A percentile compares a stretch with the other conserved stretches of the same genome.
These are phyloP conservation scores for Eupsittula cactorum DNA, from an alignment of 2,113 vertebrate genomes.

Conservation along the genomic window DNA sequence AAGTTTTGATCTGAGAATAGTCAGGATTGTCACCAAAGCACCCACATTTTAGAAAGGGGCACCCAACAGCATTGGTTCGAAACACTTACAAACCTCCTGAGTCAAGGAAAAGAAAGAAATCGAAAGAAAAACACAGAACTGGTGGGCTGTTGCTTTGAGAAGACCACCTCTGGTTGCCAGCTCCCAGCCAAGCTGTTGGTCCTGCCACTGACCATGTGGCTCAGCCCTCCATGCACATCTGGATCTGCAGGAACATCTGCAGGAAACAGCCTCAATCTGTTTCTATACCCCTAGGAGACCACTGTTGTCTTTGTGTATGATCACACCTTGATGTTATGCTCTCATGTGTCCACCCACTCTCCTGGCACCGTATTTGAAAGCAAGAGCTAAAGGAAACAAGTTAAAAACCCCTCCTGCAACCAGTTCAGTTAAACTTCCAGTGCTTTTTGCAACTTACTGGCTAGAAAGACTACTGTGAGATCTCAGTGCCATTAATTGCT, in stretches of 20 bases:
- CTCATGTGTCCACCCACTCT: neutral
- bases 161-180: neutral
- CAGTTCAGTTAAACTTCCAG: neutral
- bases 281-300: neutral
- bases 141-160: neutral
- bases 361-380: neutral
- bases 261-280: neutral
- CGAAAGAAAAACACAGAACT: accelerated
- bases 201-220: accelerated
- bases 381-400: neutral
- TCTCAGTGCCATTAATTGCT: neutral
- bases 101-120: neutral
- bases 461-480: neutral
- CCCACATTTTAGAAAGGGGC: neutral
- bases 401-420: neutral
- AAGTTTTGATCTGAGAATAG: neutral
- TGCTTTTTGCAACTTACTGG: neutral
- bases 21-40: neutral
- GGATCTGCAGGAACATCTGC: constrained; percentile 19
- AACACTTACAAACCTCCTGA: neutral
- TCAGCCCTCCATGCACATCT: neutral
- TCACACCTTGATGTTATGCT: neutral
- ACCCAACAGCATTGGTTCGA: accelerated
- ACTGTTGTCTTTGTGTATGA: neutral
- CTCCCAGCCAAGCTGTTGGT: neutral